A percentile compares a stretch with the other conserved stretches of the same genome.
These are phyloP conservation scores for Chydorus sphaericus DNA, from an alignment of 2,888 invertebrate genomes.

Conservation along the genomic window DNA sequence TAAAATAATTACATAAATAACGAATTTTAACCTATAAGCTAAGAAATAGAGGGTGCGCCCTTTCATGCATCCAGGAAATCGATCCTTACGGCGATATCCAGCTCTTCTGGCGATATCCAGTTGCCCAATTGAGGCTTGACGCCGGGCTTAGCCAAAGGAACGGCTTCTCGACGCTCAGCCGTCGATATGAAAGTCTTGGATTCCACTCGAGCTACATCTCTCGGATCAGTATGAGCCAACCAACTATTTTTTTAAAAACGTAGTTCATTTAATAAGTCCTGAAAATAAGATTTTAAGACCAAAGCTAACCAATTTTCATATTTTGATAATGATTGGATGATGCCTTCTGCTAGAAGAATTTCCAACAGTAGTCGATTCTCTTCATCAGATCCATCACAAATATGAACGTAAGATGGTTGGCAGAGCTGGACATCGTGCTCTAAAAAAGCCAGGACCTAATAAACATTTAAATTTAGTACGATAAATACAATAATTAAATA, in stretches of 20 bases:
- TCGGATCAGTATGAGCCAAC: constrained; percentile 88
- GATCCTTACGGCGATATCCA: constrained; percentile 63
- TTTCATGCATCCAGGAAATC: constrained; percentile 83
- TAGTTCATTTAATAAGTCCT: neutral
- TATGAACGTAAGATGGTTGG: constrained; percentile 72
- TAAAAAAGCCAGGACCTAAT: constrained; percentile 45
- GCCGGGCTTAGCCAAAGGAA: constrained; percentile 63
- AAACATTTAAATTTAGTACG: neutral
- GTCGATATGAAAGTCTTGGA: constrained; percentile 91
- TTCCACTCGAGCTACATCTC: constrained; percentile 95
- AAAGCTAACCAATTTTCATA: constrained; percentile 74
- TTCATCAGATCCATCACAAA: constrained; percentile 79
- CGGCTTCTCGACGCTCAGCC: constrained; percentile 50
- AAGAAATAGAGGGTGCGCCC: constrained; percentile 28
- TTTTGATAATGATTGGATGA: constrained; percentile 64
- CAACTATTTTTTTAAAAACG: constrained; percentile 48
- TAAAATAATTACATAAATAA: too few species aligned
- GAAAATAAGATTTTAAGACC: neutral
- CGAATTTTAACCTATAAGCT: neutral
- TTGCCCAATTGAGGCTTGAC: constrained; percentile 78
- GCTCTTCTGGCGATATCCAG: constrained; percentile 74
- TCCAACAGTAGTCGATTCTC: constrained; percentile 64
- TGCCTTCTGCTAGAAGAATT: constrained; percentile 59
- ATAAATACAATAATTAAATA: neutral
- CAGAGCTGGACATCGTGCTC: constrained; percentile 70